Base-by-base conservation (phyloP, 2,888 invertebrate genomes). In the Theristus sp. region DNA sequence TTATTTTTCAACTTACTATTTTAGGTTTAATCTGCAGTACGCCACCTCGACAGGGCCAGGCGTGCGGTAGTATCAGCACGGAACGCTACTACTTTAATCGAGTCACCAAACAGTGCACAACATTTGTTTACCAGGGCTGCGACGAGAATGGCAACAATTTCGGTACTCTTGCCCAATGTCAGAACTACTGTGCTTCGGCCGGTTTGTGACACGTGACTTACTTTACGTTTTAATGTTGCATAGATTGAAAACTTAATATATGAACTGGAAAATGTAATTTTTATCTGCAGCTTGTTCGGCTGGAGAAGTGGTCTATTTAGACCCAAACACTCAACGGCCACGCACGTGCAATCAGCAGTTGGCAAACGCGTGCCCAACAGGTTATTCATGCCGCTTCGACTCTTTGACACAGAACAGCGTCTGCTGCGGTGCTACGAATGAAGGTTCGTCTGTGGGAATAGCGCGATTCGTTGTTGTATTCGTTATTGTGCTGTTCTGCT, bases 101-200 rank as follows among this genome's bases (percentile, higher is more conserved):
- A 30, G 69, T 69, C 54, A 69, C 70, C 24, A 64, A 64, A 24
- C 66, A 68, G 58, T 71, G 71, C 66, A 70, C 70, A 2, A 68
- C 68, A 58, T 71, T 71, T 65, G 69, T 68, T 22, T 71, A 70
- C 66, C 69, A 69, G 60, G 70, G 70, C 27, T 70, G 70, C 63
- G 65, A 65, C 28, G 69, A 67, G 52, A 68, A 68, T 55, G 59
- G 66, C 30, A 70, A 70, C 66, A 71, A 71, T 63, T 71, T 71
- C 60, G 70, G 67, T 52, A 71, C 69, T 1, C 56, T 70, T 28
- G 70, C 70, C 56, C 69, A 69, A 62, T 71, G 71, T 64, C 69
- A 70, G 64, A 71, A 71, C 66, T 71, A 69, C 67, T 71, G 71
- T 58, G 63, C 69, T 27, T 71, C 71, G 13, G 71, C 71, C 22